Conservation (phyloP, 2,113 vertebrate species). For the Labeo rohita region DNA sequence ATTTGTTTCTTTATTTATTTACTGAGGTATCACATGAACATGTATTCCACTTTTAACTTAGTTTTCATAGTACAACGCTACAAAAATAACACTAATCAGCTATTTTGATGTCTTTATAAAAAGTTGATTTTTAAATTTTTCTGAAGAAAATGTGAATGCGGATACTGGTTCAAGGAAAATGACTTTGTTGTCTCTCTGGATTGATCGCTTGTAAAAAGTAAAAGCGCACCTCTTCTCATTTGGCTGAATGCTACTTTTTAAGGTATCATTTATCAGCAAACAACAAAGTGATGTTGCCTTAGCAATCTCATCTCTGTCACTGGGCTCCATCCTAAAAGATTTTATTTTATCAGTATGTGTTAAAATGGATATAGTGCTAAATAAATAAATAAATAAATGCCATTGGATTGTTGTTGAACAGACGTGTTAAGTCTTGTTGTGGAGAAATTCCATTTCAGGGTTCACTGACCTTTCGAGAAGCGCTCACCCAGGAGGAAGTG, state of each 20-base stretch:
- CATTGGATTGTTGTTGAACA: conserved; percentile 63
- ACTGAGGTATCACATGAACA: neutral
- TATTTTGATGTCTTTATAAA: too few species aligned
- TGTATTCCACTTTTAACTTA: neutral
- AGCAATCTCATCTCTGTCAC: neutral
- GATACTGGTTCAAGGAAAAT: neutral
- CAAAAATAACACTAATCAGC: neutral
- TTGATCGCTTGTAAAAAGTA: neutral
- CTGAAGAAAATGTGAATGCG: neutral
- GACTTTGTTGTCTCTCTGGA: neutral
- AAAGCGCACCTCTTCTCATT: neutral
- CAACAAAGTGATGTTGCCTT: neutral
- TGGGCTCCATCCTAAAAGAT: neutral
- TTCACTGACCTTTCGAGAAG: conserved; percentile 66
- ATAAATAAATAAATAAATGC: conserved; percentile 32
- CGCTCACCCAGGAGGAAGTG: conserved; percentile 62
- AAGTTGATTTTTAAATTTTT: neutral
- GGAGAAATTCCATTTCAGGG: conserved; percentile 77
- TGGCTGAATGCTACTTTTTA: neutral
- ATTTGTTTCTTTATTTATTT: too few species aligned
- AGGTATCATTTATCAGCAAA: neutral
- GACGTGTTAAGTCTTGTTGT: conserved; percentile 67
- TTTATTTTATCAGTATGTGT: neutral
- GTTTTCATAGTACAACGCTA: neutral
- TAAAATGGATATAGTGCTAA: neutral